Base-by-base conservation (phyloP, 2,797 vertebrate genomes). In the Diglossa cyanea region DNA sequence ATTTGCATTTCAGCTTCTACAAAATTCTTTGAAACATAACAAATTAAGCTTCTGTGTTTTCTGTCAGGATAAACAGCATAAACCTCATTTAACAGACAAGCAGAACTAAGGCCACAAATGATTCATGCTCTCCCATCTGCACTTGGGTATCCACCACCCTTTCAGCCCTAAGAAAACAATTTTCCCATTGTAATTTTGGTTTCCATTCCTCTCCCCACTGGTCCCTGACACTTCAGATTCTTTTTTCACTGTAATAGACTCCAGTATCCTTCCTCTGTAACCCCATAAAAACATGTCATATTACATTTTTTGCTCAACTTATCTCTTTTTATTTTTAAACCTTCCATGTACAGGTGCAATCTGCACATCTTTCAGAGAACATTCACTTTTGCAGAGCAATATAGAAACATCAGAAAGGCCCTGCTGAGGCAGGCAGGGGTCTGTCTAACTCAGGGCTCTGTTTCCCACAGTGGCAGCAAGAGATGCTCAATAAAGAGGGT, bases 11-110 rank as follows among this genome's bases (percentile, higher is more conserved):
- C 77, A 87, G 86, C 86, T 93, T 79, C 90, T 89, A 78, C 88
- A 88, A 45, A 95, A 92, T 88, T 95, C 88, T 93, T 90, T 93
- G 86, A 94, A 97, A 97, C 94, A 79, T 86, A 94, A 82, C 86
- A 81, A 93, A 95, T 92, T 93, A 95, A 79, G 93, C 88, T 91
- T 92, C 92, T 91, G 65, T 89, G 82, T 94, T 94, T 96, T 94
- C 92, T 95, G 86, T 94, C 90, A 93, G 83, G 61, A 48, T 93
- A 85, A 95, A 92, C 60, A 92, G 90, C 63, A 92, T 67, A 96
- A 95, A 94, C 55, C 63, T 95, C 95, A 82, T 93, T 93, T 93
- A 93, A 87, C 86, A 95, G 80, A 89, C 67, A 86, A 79, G 90
- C 55, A 90, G 77, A 94, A 82, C 77, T 82, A 88, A 95, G 62